Evolutionary conservation across 2,797 vertebrate species (phyloP).

Genomic region (Lepilemur septentrionalis): DNA sequence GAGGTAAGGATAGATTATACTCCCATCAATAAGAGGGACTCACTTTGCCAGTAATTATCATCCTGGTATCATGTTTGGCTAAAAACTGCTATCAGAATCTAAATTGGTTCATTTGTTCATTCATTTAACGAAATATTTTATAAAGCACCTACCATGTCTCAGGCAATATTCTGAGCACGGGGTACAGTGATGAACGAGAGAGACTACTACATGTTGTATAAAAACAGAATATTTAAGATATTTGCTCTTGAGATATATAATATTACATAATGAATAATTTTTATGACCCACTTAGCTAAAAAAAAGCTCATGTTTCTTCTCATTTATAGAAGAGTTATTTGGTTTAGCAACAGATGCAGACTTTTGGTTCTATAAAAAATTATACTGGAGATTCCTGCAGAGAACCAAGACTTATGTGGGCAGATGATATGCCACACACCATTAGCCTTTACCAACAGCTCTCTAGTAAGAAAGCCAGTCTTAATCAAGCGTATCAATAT

Average conservation of each 20-base stretch:
- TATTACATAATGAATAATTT: conserved; percentile 39
- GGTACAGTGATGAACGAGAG: neutral
- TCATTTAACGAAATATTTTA: neutral
- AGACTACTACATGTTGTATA: neutral
- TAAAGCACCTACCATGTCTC: neutral
- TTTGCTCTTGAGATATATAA: conserved; percentile 36
- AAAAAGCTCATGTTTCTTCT: conserved; percentile 58
- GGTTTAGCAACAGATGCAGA: conserved; percentile 40
- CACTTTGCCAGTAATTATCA: neutral
- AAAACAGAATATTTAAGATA: conserved; percentile 46
- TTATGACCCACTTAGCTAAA: conserved; percentile 63
- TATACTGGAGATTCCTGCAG: conserved; percentile 15
- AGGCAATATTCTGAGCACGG: neutral
- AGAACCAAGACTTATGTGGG: conserved; percentile 54
- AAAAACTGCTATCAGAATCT: neutral
- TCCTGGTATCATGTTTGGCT: neutral
- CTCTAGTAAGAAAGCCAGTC: neutral
- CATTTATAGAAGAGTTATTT: conserved; percentile 60
- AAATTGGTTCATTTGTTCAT: neutral
- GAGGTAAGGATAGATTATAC: neutral
- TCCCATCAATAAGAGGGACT: neutral
- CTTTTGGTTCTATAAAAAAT: conserved; percentile 39
- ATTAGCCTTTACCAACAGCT: conserved; percentile 46
- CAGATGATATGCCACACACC: neutral
- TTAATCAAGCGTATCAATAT: neutral